These are phyloP conservation scores for Synergus gifuensis DNA, from an alignment of 2,888 invertebrate genomes.

Conservation along the genomic window DNA sequence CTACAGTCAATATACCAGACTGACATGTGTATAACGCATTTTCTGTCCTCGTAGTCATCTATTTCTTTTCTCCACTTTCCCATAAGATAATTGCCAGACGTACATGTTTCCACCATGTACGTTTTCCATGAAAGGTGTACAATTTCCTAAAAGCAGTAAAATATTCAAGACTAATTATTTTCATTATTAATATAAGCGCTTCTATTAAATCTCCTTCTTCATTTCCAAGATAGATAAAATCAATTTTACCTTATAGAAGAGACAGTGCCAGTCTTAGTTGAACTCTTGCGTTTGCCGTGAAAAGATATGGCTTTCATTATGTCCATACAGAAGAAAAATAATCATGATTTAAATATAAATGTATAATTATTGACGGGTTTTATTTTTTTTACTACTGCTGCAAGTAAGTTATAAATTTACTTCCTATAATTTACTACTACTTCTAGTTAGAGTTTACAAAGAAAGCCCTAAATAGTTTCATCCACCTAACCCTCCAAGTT, in stretches of 20 bases:
- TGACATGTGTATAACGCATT: neutral
- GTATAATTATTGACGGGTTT: too few species aligned
- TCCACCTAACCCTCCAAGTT: too few species aligned
- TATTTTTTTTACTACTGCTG: too few species aligned
- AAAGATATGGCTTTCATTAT: neutral
- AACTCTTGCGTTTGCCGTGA: neutral
- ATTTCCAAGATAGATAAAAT: neutral
- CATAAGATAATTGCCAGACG: neutral
- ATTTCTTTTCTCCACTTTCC: neutral
- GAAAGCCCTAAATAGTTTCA: too few species aligned
- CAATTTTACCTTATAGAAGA: neutral
- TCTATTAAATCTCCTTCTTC: neutral
- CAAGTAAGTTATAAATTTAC: too few species aligned
- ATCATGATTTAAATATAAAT: too few species aligned
- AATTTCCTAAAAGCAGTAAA: neutral
- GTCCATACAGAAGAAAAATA: too few species aligned
- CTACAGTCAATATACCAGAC: neutral
- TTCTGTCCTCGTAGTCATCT: neutral
- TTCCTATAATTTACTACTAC: too few species aligned
- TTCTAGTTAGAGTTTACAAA: too few species aligned
- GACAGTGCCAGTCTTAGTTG: neutral
- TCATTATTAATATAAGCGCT: neutral
- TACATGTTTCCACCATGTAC: neutral
- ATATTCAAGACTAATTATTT: constrained; percentile 4
- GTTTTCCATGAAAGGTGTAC: neutral